These are phyloP conservation scores for Siniperca chuatsi DNA, from an alignment of 2,113 vertebrate species.

Conservation along the genomic window DNA sequence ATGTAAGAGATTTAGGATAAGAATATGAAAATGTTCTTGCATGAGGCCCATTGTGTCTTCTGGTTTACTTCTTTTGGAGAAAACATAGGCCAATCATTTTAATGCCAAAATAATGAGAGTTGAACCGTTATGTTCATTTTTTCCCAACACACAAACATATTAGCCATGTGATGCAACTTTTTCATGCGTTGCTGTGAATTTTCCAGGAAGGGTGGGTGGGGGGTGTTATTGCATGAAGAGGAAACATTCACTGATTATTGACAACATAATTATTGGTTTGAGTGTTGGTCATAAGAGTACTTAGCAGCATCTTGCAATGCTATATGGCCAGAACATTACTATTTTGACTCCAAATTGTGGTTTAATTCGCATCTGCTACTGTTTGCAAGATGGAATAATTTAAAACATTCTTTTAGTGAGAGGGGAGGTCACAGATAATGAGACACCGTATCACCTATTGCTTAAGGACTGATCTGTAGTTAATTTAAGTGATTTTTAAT, in stretches of 20 bases:
- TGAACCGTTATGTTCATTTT: no score
- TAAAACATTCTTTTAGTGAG: background rate
- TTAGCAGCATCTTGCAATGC: background rate
- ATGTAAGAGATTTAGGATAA: no score
- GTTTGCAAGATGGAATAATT: background rate
- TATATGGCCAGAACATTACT: background rate
- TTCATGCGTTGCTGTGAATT: background rate
- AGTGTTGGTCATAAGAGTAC: background rate
- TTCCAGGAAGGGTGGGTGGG: background rate
- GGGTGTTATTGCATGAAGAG: background rate
- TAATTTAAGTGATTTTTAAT: conserved; percentile 44
- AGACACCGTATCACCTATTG: conserved; percentile 18
- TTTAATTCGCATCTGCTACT: background rate
- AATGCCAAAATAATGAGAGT: no score
- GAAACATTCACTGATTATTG: background rate
- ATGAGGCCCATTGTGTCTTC: no score
- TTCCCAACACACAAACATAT: no score
- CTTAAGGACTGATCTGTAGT: conserved; percentile 42
- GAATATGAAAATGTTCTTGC: no score
- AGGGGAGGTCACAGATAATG: background rate
- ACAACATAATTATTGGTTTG: background rate
- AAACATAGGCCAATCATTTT: no score
- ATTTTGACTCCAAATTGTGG: background rate
- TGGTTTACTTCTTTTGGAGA: no score
- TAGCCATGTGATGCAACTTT: background rate